Conservation (phyloP, 2,113 vertebrate species). For the Pithys albifrons region DNA sequence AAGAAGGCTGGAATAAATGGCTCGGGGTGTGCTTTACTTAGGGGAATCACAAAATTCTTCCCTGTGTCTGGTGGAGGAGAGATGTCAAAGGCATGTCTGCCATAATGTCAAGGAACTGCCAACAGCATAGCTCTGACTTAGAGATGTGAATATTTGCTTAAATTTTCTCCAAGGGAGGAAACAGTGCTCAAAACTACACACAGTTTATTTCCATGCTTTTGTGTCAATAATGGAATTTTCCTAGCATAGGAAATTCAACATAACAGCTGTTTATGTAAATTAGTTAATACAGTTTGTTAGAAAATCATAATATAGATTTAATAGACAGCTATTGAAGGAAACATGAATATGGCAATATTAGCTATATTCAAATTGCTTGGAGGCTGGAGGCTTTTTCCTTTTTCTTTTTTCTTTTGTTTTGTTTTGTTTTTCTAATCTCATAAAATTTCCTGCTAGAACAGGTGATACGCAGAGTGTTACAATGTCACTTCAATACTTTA, state of each 20-base stretch:
- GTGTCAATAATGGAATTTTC: background rate
- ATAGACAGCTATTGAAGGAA: background rate
- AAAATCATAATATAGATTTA: background rate
- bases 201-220: background rate
- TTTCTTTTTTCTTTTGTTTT: background rate
- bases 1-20: background rate
- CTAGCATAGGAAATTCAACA: background rate
- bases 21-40: background rate
- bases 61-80: background rate
- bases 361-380: background rate
- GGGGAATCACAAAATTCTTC: background rate
- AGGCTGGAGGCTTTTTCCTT: background rate
- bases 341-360: background rate
- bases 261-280: conserved; percentile 11
- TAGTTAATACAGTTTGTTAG: background rate
- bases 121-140: background rate
- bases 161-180: background rate
- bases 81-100: background rate
- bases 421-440: background rate
- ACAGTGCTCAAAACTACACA: background rate
- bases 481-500: conserved; percentile 2
- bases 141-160: background rate
- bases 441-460: background rate
- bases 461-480: background rate
- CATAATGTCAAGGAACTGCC: background rate